A percentile compares a stretch with the other conserved stretches of the same genome.
Conservation (phyloP, 2,888 invertebrate genomes). For the Clunio marinus region DNA sequence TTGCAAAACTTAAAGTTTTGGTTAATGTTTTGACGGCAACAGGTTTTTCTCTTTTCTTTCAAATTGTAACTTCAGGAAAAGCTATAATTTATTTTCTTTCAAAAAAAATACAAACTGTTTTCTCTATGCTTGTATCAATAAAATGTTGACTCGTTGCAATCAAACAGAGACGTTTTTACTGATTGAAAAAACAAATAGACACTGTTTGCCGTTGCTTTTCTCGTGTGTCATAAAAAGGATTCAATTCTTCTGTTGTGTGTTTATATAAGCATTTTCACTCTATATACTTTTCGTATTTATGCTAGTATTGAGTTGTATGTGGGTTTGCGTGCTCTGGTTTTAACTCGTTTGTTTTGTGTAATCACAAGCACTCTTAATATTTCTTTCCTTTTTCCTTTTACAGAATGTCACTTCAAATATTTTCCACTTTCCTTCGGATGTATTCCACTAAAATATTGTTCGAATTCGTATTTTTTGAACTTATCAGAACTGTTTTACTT, state of each 20-base stretch:
- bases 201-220: slow-evolving; percentile 34
- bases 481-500: background rate
- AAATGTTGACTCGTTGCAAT: slow-evolving; percentile 40
- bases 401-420: no score
- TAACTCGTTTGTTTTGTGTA: slow-evolving; percentile 5
- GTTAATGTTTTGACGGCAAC: no score
- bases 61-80: no score
- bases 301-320: slow-evolving; percentile 8
- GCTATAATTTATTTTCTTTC: background rate
- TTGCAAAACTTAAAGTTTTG: no score
- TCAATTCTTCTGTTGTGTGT: slow-evolving; percentile 25
- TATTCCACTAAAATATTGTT: background rate
- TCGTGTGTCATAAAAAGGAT: slow-evolving; percentile 35
- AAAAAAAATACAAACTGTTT: slow-evolving; percentile 31
- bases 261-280: slow-evolving; percentile 37
- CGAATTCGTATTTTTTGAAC: background rate
- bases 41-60: no score
- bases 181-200: slow-evolving; percentile 58
- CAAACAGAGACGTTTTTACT: slow-evolving; percentile 42
- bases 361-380: background rate
- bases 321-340: slow-evolving; percentile 16
- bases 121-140: slow-evolving; percentile 38
- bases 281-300: background rate
- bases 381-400: background rate
- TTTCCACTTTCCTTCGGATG: background rate